phyloP scores from a whole-genome alignment of 2,113 vertebrate species.

The Reinhardtius hippoglossoides region DNA sequence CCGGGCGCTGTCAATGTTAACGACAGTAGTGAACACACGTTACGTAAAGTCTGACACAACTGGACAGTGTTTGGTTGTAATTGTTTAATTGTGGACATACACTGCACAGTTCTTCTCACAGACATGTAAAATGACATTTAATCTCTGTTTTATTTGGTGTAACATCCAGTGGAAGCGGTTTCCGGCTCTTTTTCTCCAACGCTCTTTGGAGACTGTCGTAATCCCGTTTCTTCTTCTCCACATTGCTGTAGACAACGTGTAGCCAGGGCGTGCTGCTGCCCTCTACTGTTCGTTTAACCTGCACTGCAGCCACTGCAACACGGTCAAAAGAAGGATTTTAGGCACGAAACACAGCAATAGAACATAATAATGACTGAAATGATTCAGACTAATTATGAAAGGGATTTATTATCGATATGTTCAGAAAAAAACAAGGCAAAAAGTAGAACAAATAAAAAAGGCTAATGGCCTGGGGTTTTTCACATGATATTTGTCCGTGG shows the following conservation, averaged over 20 bases:
- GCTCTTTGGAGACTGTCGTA: slow-evolving; percentile 42
- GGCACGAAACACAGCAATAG: neutral
- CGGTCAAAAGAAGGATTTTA: too few relatives aligned
- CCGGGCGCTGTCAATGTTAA: too few relatives aligned
- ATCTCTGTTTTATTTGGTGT: neutral
- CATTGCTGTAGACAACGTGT: neutral
- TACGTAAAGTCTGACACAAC: fast-evolving
- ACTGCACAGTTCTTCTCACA: fast-evolving
- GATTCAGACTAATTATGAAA: neutral
- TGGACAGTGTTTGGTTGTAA: neutral
- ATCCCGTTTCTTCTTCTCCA: slow-evolving; percentile 29
- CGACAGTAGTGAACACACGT: neutral
- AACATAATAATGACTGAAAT: neutral
- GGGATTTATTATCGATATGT: too few relatives aligned
- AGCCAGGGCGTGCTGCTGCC: slow-evolving; percentile 21
- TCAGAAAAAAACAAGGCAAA: too few relatives aligned
- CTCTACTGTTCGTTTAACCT: neutral
- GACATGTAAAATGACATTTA: neutral
- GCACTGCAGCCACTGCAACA: neutral
- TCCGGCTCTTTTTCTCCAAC: neutral
- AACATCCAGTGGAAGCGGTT: neutral
- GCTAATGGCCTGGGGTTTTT: too few relatives aligned
- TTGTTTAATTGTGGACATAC: neutral
- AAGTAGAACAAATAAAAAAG: too few relatives aligned
- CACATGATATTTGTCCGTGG: neutral